Percentiles rank a stretch among this genome's conserved stretches.
phyloP scores from a whole-genome alignment of 2,113 vertebrate genomes.

The Nicator chloris region DNA sequence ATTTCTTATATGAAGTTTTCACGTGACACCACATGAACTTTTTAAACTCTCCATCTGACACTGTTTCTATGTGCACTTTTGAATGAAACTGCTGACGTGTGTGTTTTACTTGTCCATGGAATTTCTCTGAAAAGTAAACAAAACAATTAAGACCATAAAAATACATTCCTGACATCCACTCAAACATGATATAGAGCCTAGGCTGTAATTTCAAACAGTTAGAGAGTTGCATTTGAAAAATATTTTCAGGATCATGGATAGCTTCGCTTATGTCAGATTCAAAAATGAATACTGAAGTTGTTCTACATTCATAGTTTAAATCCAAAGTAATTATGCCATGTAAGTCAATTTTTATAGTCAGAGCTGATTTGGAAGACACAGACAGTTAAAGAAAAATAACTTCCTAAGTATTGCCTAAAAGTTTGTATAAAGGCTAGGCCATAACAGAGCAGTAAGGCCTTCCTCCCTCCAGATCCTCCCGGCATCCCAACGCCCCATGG shows the following conservation, averaged over 20 bases:
- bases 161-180: neutral
- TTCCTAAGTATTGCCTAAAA: neutral
- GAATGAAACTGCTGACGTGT: neutral
- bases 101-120: neutral
- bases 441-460: neutral
- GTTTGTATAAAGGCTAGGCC: neutral
- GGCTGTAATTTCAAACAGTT: neutral
- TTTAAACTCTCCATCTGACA: neutral
- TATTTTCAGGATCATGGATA: neutral
- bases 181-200: neutral
- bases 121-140: slow-evolving; percentile 14
- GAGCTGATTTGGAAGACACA: neutral
- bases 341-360: neutral
- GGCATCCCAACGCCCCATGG: neutral
- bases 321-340: neutral
- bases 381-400: neutral
- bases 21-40: neutral
- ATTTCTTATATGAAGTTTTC: neutral
- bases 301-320: neutral
- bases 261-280: neutral
- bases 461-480: neutral
- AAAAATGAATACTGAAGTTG: neutral
- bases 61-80: neutral
- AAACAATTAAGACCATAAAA: slow-evolving; percentile 5
- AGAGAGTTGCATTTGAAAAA: neutral